These are phyloP conservation scores for Syngnathoides biaculeatus DNA, from an alignment of 2,113 vertebrate genomes.

Conservation along the genomic window DNA sequence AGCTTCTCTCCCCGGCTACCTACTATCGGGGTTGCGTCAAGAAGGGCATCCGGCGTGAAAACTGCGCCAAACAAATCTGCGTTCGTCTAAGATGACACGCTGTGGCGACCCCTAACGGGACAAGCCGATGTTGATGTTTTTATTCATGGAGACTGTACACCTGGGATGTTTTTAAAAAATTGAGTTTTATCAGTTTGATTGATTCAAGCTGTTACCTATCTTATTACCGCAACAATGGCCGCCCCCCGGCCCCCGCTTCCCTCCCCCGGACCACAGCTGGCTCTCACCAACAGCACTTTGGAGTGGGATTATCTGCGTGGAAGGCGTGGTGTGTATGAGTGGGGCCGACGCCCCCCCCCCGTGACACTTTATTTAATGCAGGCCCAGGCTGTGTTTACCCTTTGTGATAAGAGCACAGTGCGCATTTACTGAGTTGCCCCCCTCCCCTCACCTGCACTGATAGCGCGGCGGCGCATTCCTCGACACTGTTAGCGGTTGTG, in stretches of 20 bases:
- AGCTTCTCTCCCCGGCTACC: too few relatives aligned
- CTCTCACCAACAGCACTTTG: slow-evolving; percentile 40
- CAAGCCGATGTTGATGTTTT: too few relatives aligned
- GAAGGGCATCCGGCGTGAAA: too few relatives aligned
- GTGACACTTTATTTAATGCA: slow-evolving; percentile 72
- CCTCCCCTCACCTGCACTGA: slow-evolving; percentile 44
- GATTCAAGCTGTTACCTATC: slow-evolving; percentile 35
- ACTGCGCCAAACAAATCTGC: too few relatives aligned
- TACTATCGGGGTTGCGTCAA: too few relatives aligned
- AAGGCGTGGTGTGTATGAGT: background rate
- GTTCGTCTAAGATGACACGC: too few relatives aligned
- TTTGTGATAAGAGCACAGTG: slow-evolving; percentile 67
- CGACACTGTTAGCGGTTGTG: slow-evolving; percentile 64
- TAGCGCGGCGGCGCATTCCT: slow-evolving; percentile 63
- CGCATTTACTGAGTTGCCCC: slow-evolving; percentile 50
- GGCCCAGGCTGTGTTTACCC: slow-evolving; percentile 68
- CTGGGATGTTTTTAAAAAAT: background rate
- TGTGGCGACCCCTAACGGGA: too few relatives aligned
- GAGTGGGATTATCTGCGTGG: slow-evolving; percentile 58
- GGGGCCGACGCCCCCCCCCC: slow-evolving; percentile 35
- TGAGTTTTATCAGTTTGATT: background rate
- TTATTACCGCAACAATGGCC: slow-evolving; percentile 17
- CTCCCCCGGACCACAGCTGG: slow-evolving; percentile 60
- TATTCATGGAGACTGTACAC: background rate
- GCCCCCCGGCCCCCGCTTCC: slow-evolving; percentile 21